A percentile compares a stretch with the other conserved stretches of the same genome.
phyloP scores from a whole-genome alignment of 2,113 vertebrate species.

The Cyanoliseus patagonus region DNA sequence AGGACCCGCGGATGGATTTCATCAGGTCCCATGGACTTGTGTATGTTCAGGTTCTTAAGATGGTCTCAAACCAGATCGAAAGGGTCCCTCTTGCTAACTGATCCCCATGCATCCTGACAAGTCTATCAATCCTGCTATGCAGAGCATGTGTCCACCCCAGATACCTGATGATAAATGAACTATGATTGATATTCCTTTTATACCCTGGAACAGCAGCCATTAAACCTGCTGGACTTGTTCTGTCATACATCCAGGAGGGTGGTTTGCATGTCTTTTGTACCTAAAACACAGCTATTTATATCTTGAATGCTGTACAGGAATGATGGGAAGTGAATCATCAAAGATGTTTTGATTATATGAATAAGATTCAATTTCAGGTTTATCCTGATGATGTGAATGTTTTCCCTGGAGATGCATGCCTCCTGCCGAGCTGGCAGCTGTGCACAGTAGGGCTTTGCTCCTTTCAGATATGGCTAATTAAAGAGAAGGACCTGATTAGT shows the following conservation, averaged over 20 bases:
- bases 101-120: neutral
- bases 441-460: neutral
- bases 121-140: neutral
- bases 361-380: constrained; percentile 38
- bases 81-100: neutral
- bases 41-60: too few relatives aligned
- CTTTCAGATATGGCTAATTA: neutral
- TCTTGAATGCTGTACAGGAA: neutral
- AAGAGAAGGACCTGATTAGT: neutral
- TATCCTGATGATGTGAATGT: neutral
- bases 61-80: neutral
- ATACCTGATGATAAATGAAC: neutral
- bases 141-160: neutral
- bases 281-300: constrained; percentile 25
- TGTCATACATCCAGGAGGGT: neutral
- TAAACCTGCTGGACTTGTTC: neutral
- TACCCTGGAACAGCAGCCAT: neutral
- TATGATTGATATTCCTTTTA: neutral
- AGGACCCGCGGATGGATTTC: too few relatives aligned
- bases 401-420: neutral
- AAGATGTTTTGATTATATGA: constrained; percentile 48
- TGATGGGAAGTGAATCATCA: constrained; percentile 38
- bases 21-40: too few relatives aligned
- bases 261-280: neutral
- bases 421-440: neutral